Conservation (phyloP, 2,888 invertebrate species). For the Linnaemya tessellans region DNA sequence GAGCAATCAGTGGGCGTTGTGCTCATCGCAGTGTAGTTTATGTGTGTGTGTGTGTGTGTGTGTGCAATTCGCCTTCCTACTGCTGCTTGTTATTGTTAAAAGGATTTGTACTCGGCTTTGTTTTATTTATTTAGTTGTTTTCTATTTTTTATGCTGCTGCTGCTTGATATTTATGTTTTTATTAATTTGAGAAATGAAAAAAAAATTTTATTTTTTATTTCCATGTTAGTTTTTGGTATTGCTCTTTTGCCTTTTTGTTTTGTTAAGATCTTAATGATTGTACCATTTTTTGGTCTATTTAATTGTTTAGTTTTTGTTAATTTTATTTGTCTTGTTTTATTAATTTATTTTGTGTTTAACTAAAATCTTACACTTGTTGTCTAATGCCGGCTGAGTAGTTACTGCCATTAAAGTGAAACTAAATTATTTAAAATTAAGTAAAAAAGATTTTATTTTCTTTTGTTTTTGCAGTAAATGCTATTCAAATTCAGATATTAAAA, state of each 20-base stretch:
- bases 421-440: background rate
- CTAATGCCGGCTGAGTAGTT: background rate
- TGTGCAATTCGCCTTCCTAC: background rate
- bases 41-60: background rate
- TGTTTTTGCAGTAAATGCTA: too few relatives aligned
- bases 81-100: constrained; percentile 3
- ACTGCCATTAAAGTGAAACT: background rate
- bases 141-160: constrained; percentile 5
- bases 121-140: constrained; percentile 31
- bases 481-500: too few relatives aligned
- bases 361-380: constrained; percentile 21
- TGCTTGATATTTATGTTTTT: constrained; percentile 12
- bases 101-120: background rate
- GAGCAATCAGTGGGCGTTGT: constrained; percentile 48
- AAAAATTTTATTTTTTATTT: background rate
- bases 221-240: background rate
- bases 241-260: background rate
- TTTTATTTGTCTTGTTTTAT: constrained; percentile 18
- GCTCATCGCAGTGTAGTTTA: background rate
- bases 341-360: constrained; percentile 41
- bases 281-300: background rate
- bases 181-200: background rate
- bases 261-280: constrained; percentile 43
- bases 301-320: background rate
- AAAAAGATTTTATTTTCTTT: too few relatives aligned